Conservation (phyloP, 92 coral and sea anemone genomes). For the Zoanthus sociatus region DNA sequence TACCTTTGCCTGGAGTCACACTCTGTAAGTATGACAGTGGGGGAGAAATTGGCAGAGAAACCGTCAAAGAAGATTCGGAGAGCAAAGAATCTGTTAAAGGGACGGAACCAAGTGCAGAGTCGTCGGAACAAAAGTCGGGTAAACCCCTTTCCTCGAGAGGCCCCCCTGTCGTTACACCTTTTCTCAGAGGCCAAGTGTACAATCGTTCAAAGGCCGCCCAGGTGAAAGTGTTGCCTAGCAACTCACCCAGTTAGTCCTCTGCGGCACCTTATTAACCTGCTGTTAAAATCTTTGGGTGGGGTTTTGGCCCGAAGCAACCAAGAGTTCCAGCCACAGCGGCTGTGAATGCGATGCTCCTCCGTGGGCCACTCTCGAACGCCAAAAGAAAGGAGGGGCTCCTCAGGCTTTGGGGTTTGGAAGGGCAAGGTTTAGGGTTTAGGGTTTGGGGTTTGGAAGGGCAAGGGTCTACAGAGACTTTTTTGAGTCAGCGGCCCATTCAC, state of each 20-base stretch:
- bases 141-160: not conserved
- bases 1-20: constrained; percentile 78
- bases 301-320: too few species aligned
- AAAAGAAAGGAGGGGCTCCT: too few species aligned
- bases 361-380: too few species aligned
- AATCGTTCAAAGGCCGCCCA: constrained; percentile 77
- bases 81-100: constrained; percentile 38
- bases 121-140: not conserved
- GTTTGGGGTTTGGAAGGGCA: too few species aligned
- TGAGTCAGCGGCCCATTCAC: too few species aligned
- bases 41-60: constrained; percentile 31
- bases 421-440: too few species aligned
- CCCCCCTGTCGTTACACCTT: constrained; percentile 73
- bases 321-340: too few species aligned
- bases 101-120: not conserved
- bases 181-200: constrained; percentile 85
- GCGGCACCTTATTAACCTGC: not conserved
- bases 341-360: too few species aligned
- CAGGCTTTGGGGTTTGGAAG: too few species aligned
- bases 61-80: constrained; percentile 10
- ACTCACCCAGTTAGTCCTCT: constrained; percentile 23
- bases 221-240: constrained; percentile 90
- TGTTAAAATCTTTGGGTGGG: too few species aligned
- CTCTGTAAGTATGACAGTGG: constrained; percentile 75
- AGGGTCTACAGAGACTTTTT: too few species aligned